Percentiles rank a stretch among this genome's conserved stretches.
Conservation (phyloP, 2,113 vertebrate genomes). For the Mirounga angustirostris region DNA sequence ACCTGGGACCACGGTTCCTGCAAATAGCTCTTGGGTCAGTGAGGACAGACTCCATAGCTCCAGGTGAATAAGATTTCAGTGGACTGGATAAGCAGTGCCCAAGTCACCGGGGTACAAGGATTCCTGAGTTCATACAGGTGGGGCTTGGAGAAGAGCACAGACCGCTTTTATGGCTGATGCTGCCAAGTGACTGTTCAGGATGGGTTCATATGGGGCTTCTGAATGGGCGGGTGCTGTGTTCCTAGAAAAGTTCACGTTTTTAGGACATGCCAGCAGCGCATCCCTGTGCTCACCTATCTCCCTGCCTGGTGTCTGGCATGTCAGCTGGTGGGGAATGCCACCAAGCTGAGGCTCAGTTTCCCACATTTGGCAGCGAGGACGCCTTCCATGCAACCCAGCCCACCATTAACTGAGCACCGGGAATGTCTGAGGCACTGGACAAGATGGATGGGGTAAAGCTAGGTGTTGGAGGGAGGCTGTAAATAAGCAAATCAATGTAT, state of each 20-base stretch:
- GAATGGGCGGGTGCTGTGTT: background rate
- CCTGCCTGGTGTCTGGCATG: rapidly evolving
- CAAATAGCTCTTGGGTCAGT: background rate
- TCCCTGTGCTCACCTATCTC: background rate
- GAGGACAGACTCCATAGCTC: background rate
- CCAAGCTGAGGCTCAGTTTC: too few species aligned
- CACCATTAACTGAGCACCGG: rapidly evolving
- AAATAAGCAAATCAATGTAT: background rate
- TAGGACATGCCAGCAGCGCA: background rate
- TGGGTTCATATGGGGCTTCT: rapidly evolving
- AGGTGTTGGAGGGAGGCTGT: background rate
- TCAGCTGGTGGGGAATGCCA: rapidly evolving
- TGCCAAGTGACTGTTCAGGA: background rate
- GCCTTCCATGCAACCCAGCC: too few species aligned
- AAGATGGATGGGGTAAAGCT: too few species aligned
- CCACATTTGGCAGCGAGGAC: background rate
- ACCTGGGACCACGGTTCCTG: background rate
- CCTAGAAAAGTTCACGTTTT: background rate
- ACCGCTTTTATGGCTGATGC: background rate
- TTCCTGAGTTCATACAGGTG: background rate
- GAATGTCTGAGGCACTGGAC: rapidly evolving
- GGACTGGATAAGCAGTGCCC: too few species aligned
- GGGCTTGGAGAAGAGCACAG: too few species aligned
- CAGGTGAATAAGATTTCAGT: background rate
- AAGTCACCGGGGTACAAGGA: background rate